Conservation (phyloP, 2,888 invertebrate species). For the Oscheius myriophilus region DNA sequence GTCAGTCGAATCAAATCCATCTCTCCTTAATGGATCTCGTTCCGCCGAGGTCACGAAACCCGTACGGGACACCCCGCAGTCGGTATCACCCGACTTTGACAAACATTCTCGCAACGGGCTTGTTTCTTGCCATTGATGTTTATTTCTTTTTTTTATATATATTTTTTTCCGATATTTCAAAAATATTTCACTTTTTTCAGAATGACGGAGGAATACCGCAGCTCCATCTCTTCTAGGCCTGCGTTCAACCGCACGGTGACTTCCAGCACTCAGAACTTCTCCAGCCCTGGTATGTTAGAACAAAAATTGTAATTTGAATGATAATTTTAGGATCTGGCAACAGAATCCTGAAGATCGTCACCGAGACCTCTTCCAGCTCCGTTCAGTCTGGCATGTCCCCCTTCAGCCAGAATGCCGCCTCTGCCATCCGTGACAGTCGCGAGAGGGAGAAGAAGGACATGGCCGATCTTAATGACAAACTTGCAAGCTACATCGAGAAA, state of each 20-base stretch:
- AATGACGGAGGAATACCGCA: slow-evolving; percentile 50
- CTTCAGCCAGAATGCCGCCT: slow-evolving; percentile 69
- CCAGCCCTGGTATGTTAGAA: slow-evolving; percentile 33
- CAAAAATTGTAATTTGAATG: not conserved
- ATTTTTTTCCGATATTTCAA: not conserved
- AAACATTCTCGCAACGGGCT: not conserved
- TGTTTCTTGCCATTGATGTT: slow-evolving; percentile 2
- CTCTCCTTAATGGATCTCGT: slow-evolving; percentile 32
- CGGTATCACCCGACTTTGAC: slow-evolving; percentile 16
- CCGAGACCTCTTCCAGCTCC: slow-evolving; percentile 60
- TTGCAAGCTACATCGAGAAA: slow-evolving; percentile 75
- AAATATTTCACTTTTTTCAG: not conserved
- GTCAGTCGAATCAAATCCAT: slow-evolving; percentile 28
- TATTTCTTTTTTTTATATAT: not conserved
- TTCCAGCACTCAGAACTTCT: slow-evolving; percentile 43
- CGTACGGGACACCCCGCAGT: slow-evolving; percentile 21
- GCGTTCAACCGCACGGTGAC: slow-evolving; percentile 55
- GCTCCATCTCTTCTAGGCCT: slow-evolving; percentile 60
- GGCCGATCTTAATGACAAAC: slow-evolving; percentile 74
- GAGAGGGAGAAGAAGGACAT: slow-evolving; percentile 75
- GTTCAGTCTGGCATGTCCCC: slow-evolving; percentile 47
- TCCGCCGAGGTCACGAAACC: slow-evolving; percentile 29
- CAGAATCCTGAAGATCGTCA: slow-evolving; percentile 68
- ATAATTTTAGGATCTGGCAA: slow-evolving; percentile 49
- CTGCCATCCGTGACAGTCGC: slow-evolving; percentile 72